Evolutionary conservation across 2,888 invertebrate genomes (phyloP).

Genomic region (Meandrusa payeni): DNA sequence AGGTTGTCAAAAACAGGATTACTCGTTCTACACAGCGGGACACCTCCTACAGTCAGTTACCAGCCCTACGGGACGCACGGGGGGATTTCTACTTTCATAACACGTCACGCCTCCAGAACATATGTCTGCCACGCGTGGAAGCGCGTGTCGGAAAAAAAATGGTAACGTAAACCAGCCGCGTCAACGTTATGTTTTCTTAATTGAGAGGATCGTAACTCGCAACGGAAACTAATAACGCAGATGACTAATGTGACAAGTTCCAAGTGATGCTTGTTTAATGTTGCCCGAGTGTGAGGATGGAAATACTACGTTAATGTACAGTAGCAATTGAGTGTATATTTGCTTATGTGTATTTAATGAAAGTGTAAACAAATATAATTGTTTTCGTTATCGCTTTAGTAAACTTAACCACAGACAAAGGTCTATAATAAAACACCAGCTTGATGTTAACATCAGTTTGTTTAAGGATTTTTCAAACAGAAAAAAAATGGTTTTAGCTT

Average conservation of each 20-base stretch:
- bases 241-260: slow-evolving; percentile 23
- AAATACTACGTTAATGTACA: neutral
- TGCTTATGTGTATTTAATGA: neutral
- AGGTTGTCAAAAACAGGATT: slow-evolving; percentile 59
- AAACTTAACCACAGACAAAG: too few species aligned
- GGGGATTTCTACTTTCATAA: slow-evolving; percentile 45
- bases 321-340: neutral
- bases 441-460: too few species aligned
- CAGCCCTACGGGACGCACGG: slow-evolving; percentile 38
- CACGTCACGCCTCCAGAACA: slow-evolving; percentile 47
- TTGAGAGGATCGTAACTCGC: slow-evolving; percentile 32
- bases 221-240: slow-evolving; percentile 17
- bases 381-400: too few species aligned
- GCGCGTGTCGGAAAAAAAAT: slow-evolving; percentile 41
- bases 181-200: slow-evolving; percentile 38
- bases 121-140: slow-evolving; percentile 44
- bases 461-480: too few species aligned
- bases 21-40: slow-evolving; percentile 42
- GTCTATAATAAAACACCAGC: too few species aligned
- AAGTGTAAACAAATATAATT: too few species aligned
- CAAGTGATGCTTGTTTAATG: slow-evolving; percentile 14
- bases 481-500: too few species aligned
- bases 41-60: slow-evolving; percentile 31
- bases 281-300: neutral
- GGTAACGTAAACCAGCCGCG: slow-evolving; percentile 22